Conservation (phyloP, 2,797 vertebrate species). For the Kryptopterus vitreolus region DNA sequence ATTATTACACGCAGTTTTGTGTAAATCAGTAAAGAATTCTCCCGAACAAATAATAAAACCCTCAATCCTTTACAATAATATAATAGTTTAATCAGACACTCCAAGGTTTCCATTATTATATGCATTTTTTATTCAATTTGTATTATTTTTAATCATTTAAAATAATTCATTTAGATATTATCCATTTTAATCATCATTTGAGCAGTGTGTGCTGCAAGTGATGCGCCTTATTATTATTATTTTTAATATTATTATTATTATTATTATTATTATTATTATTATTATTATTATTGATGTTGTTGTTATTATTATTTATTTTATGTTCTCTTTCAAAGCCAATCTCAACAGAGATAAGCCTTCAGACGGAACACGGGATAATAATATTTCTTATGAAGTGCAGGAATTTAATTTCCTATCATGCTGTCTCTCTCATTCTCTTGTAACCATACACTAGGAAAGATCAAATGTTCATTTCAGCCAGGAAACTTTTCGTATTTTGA, state of each 20-base stretch:
- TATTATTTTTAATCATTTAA: too few species aligned
- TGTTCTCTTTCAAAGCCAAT: not conserved
- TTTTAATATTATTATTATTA: too few species aligned
- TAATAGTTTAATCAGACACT: not conserved
- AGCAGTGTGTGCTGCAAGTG: too few species aligned
- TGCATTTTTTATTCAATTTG: too few species aligned
- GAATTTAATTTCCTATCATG: not conserved
- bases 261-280: not conserved
- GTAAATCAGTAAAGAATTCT: not conserved
- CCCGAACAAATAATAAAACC: not conserved
- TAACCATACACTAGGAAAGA: not conserved
- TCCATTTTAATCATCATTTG: too few species aligned
- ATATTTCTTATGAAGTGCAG: not conserved
- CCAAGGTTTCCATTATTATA: not conserved
- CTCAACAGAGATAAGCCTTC: not conserved
- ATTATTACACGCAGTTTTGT: not conserved
- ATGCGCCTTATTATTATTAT: too few species aligned
- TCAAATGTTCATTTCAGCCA: too few species aligned
- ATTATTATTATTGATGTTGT: constrained; percentile 16
- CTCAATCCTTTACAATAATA: not conserved
- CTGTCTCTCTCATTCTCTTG: not conserved
- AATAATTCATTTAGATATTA: too few species aligned
- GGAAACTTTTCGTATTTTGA: too few species aligned
- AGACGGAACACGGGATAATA: not conserved
- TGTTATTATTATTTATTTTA: not conserved